phyloP scores from a whole-genome alignment of 2,797 vertebrate genomes.

The Lutjanus argentimaculatus region DNA sequence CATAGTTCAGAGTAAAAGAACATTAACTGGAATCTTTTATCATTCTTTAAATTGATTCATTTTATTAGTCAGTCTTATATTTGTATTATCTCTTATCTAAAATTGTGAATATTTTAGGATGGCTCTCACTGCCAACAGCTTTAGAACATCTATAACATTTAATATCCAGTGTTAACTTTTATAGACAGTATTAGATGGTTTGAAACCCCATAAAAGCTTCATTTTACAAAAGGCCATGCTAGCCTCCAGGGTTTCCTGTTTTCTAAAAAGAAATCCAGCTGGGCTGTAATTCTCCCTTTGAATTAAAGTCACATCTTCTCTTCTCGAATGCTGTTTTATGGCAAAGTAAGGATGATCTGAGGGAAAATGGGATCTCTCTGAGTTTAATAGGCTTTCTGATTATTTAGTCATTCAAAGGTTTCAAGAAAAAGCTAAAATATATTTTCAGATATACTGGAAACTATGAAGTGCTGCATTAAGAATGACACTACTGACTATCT shows the following conservation, averaged over 20 bases:
- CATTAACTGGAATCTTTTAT: too few species aligned
- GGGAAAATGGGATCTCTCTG: background rate
- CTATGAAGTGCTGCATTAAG: background rate
- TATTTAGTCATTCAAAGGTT: background rate
- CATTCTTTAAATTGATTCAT: too few species aligned
- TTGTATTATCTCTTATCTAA: background rate
- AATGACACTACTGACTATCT: background rate
- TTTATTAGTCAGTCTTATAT: background rate
- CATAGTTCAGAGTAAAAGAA: too few species aligned
- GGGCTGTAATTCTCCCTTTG: background rate
- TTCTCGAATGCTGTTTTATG: background rate
- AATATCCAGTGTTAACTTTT: background rate
- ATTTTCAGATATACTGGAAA: background rate
- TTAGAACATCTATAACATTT: background rate
- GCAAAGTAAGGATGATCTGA: background rate
- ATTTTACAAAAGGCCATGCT: background rate
- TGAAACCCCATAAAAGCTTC: constrained; percentile 1
- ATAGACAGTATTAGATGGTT: background rate
- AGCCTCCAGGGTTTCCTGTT: constrained; percentile 11
- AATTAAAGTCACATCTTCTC: background rate
- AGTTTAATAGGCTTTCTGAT: background rate
- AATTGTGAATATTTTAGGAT: background rate
- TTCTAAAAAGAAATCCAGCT: constrained; percentile 1
- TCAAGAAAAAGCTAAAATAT: background rate
- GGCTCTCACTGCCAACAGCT: background rate